Evolutionary conservation across 2,888 invertebrate species (phyloP).

Genomic region (Chamaedrilus cognettii): DNA sequence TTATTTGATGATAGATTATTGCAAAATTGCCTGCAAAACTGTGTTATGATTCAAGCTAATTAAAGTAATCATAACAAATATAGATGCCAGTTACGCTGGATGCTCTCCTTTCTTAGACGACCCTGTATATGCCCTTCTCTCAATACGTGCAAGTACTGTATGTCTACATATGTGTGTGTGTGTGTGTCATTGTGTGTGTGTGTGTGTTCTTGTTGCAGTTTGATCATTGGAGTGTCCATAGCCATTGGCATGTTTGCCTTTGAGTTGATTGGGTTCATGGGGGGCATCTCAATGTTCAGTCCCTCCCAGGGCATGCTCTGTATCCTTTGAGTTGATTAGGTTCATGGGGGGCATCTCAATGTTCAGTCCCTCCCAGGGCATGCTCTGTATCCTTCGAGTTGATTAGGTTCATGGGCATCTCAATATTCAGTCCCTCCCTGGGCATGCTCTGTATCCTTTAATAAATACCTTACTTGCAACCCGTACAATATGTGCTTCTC

Average conservation of each 20-base stretch:
- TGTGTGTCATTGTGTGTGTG: no score
- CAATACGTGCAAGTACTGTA: no score
- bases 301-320: conserved; percentile 69
- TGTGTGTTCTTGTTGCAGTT: conserved; percentile 63
- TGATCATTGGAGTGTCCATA: conserved; percentile 65
- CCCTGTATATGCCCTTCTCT: no score
- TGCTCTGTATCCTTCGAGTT: conserved; percentile 80
- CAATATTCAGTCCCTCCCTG: conserved; percentile 73
- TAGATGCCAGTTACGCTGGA: no score
- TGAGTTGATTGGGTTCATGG: conserved; percentile 72
- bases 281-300: conserved; percentile 76
- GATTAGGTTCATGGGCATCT: conserved; percentile 72
- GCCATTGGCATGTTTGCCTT: conserved; percentile 68
- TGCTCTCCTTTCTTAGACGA: no score
- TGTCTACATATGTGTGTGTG: no score
- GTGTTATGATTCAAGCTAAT: no score
- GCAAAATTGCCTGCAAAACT: no score
- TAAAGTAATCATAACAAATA: no score
- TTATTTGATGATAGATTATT: no score
- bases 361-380: conserved; percentile 70
- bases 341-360: conserved; percentile 75
- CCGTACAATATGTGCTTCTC: no score
- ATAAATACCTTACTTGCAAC: no score
- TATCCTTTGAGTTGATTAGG: conserved; percentile 76
- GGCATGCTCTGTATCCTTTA: conserved; percentile 78